These are phyloP conservation scores for Ashinkailepas kermadecensis DNA, from an alignment of 2,888 invertebrate species.

Conservation along the genomic window DNA sequence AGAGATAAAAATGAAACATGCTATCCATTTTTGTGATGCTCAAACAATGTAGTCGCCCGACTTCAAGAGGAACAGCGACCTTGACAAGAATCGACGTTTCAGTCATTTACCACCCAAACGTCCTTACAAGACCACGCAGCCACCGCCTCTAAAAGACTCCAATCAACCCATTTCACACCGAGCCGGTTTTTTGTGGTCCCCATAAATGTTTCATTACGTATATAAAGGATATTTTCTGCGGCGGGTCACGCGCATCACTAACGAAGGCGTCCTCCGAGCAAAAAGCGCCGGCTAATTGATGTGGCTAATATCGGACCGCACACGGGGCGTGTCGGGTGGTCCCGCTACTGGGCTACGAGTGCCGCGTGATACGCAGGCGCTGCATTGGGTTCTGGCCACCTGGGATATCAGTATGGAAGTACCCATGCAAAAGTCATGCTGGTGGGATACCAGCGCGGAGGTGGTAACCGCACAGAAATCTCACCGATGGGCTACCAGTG, in stretches of 20 bases:
- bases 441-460: no score
- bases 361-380: no score
- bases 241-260: slow-evolving; percentile 7
- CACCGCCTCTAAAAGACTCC: not conserved
- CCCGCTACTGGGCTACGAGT: not conserved
- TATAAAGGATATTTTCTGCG: slow-evolving; percentile 4
- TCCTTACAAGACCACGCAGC: not conserved
- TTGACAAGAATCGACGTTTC: not conserved
- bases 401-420: no score
- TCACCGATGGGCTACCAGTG: no score
- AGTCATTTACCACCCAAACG: not conserved
- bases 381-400: no score
- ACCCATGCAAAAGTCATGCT: no score
- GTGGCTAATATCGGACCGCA: slow-evolving; percentile 7
- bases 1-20: not conserved
- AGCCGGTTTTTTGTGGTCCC: not conserved
- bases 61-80: not conserved
- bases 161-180: not conserved
- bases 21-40: not conserved
- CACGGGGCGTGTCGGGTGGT: not conserved
- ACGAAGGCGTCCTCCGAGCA: not conserved
- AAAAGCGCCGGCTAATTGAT: not conserved
- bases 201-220: slow-evolving; percentile 6
- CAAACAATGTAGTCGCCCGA: not conserved
- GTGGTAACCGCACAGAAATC: no score